These are phyloP conservation scores for Caenorhabditis panamensis DNA, from an alignment of 2,888 invertebrate species.

Conservation along the genomic window DNA sequence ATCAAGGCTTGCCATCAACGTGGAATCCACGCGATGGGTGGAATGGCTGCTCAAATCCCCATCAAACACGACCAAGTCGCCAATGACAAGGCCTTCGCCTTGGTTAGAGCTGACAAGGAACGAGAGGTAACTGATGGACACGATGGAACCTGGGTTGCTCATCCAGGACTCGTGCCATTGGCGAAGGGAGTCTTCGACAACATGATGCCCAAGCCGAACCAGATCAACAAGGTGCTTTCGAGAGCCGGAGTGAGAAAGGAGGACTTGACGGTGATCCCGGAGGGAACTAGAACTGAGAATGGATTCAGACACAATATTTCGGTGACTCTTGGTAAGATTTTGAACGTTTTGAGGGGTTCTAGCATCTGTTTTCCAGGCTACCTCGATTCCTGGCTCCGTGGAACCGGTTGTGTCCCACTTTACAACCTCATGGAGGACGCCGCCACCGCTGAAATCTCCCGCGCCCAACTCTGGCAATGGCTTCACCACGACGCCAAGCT, in stretches of 20 bases:
- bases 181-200: constrained; percentile 77
- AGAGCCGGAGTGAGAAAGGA: constrained; percentile 65
- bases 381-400: constrained; percentile 86
- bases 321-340: constrained; percentile 84
- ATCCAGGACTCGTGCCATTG: constrained; percentile 84
- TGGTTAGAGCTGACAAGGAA: constrained; percentile 81
- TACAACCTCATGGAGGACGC: constrained; percentile 87
- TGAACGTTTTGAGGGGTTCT: too few species aligned
- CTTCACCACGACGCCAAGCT: constrained; percentile 85
- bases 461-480: constrained; percentile 88
- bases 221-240: constrained; percentile 73
- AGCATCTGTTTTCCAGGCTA: constrained; percentile 82
- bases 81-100: constrained; percentile 74
- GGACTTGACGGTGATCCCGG: constrained; percentile 83
- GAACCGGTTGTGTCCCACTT: constrained; percentile 86
- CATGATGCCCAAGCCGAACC: constrained; percentile 73
- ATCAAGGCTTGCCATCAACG: constrained; percentile 82
- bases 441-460: constrained; percentile 88
- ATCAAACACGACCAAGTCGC: constrained; percentile 80
- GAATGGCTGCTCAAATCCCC: constrained; percentile 85
- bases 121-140: constrained; percentile 83
- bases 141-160: constrained; percentile 87
- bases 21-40: constrained; percentile 82
- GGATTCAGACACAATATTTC: constrained; percentile 86
- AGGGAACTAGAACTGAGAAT: constrained; percentile 85